Evolutionary conservation across 2,113 vertebrate genomes (phyloP), one percentile per base, ranked within the genome.

Genomic region (Hydropotes inermis): DNA sequence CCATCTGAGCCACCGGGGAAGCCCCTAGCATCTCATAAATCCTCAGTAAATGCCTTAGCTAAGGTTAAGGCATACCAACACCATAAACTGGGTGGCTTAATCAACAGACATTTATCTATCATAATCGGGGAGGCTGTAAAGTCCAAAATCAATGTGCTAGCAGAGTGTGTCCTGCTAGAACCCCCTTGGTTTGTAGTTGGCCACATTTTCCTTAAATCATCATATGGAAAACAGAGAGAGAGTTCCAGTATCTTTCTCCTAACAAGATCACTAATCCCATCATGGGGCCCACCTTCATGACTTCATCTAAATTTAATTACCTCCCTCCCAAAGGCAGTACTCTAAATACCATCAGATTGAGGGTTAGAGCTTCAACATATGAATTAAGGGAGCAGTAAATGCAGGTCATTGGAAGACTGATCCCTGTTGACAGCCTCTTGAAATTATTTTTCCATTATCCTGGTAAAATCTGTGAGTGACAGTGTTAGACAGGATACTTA

Each of bases 231-330:
- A 36, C 9, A 43, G 82, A 36, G 10, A 43, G 52, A 57, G 9
- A 19, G 10, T 1, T 86, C 21, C 81, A 6, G 27, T 52, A 21
- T 70, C 16, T 54, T 39, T 28, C 7, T 82, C 96, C 21, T 33
- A 52, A 33, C 4, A 25, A 83, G 23, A 21, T 28, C 5, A 79
- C 43, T 84, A 60, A 54, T 79, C 5, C 4, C 28, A 30, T 30
- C 7, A 3, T 36, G 36, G 11, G 1, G 1, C 30, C 7, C 0
- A 14, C 2, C n/a, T 2, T 74, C 6, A 5, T 79, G 58, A 60
- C 30, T n/a, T 57, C 27, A 50, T 28, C 19, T 67, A 78, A 78
- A 67, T 13, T 30, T 60, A 52, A 45, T 87, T 67, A 84, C 25
- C n/a, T 89, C 5, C n/a, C 28, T 89, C 5, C 1, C 15, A 86